These are phyloP conservation scores for Agonum fuliginosum DNA, from an alignment of 2,888 invertebrate genomes.

Conservation along the genomic window DNA sequence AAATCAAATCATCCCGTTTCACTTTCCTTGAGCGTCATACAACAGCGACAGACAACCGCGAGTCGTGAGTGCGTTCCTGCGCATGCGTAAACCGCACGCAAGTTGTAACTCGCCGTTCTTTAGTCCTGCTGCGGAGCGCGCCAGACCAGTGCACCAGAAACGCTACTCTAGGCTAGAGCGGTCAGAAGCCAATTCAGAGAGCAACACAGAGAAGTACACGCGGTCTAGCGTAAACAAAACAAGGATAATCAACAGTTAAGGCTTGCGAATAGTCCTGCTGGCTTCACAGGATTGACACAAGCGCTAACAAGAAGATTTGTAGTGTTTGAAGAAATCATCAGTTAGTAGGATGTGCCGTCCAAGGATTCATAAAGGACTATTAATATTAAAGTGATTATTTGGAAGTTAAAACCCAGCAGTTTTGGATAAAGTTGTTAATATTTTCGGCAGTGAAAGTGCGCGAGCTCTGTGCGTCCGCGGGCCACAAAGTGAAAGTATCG, in stretches of 20 bases:
- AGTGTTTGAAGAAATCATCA: neutral
- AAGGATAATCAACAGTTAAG: neutral
- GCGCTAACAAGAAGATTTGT: neutral
- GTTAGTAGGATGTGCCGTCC: conserved; percentile 1
- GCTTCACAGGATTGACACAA: conserved; percentile 18
- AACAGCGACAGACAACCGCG: conserved; percentile 61
- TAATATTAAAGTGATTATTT: conserved; percentile 6
- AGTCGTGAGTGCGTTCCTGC: conserved; percentile 18
- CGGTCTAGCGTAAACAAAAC: neutral
- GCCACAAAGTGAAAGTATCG: conserved; percentile 69
- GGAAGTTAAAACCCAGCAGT: no score
- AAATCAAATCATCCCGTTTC: conserved; percentile 70
- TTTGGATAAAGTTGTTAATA: conserved; percentile 67
- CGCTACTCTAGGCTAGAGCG: conserved; percentile 66
- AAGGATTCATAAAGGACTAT: neutral
- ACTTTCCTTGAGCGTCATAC: conserved; percentile 72
- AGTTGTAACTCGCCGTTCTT: conserved; percentile 66
- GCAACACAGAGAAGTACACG: neutral
- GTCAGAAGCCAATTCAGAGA: conserved; percentile 35
- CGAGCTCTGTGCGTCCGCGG: no score
- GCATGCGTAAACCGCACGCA: conserved; percentile 71
- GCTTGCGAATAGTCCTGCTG: conserved; percentile 15
- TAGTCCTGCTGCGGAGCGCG: conserved; percentile 35
- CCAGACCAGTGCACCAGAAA: conserved; percentile 61
- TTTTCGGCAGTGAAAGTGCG: conserved; percentile 73